Base-by-base conservation (phyloP, 1,140 invertebrate species). In the Ooceraea biroi region DNA sequence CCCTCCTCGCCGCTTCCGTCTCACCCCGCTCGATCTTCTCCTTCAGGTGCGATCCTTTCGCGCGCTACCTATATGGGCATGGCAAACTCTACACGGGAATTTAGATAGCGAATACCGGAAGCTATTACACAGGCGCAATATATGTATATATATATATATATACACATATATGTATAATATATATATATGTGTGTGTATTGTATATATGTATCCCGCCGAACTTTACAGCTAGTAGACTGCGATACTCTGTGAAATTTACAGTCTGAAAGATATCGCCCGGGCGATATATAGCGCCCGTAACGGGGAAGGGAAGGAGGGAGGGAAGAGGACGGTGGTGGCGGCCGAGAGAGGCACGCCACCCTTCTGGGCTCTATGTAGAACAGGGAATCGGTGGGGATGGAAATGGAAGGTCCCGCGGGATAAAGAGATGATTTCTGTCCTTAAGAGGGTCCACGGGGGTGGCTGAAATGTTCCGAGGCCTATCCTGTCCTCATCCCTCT, bases 401-500 rank as follows among this genome's bases (percentile, higher is more conserved):
- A 73, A 50, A 88, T 30, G 77, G 48, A 73, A 50, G 55, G 44
- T 69, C 63, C 30, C 1, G 8, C 11, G 83, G 69, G 84, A 84
- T 84, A 89, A 88, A 65, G 71, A 72, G 80, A 86, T 86, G 87
- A 86, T 89, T 86, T 88, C 84, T 88, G 61, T 50, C 22, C 36
- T 88, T 88, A 82, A 89, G 74, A 88, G 84, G 65, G 84, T 89
- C 58, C 30, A 52, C 8, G 55, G 17, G 68, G 48, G 22, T 60
- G 30, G 22, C 48, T 72, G 27, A 50, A 82, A 27, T 58, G 46
- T 55, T 22, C 22, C 55, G 30, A 76, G n/a, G 80, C 76, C 48
- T 69, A 58, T 77, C 14, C 44, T 14, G 22, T 25, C 46, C 44
- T 0, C 0, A 17, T 57, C 11, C 44, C 50, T 48, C 50, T 11